Conservation (phyloP, 2,797 vertebrate species). For the Agapornis canus region DNA sequence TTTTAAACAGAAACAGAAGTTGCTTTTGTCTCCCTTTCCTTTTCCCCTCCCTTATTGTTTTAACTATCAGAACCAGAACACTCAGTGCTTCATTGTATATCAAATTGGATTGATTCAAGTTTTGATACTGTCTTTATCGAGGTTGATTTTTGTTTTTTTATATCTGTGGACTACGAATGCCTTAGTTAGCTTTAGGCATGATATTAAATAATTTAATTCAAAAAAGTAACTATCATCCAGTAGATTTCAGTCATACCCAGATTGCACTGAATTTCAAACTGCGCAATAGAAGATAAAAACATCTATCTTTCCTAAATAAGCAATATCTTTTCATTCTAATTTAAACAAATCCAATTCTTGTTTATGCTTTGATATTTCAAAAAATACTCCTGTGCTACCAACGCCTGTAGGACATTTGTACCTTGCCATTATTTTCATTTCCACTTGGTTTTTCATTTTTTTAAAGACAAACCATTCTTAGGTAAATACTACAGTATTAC, state of each 20-base stretch:
- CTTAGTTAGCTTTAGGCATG: neutral
- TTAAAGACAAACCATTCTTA: neutral
- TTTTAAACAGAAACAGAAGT: neutral
- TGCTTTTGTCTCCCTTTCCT: constrained; percentile 9
- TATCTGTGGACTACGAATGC: neutral
- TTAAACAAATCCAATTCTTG: neutral
- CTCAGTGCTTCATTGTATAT: neutral
- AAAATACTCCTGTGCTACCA: neutral
- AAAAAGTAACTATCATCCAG: neutral
- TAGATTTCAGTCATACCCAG: constrained; percentile 42
- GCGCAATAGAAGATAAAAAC: neutral
- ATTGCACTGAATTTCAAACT: constrained; percentile 16
- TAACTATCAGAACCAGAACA: neutral
- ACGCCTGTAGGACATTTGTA: neutral
- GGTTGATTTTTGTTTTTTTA: neutral
- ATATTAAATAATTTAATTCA: constrained; percentile 31
- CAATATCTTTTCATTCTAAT: neutral
- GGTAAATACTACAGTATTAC: neutral
- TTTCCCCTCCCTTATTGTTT: neutral
- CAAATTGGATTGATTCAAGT: neutral
- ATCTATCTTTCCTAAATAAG: neutral
- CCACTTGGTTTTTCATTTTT: neutral
- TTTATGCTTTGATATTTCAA: neutral
- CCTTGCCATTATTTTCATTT: neutral
- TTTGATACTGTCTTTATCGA: neutral